Evolutionary conservation across 2,113 vertebrate genomes (phyloP), one percentile per base, ranked within the genome.

Genomic region (Todiramphus chloris): DNA sequence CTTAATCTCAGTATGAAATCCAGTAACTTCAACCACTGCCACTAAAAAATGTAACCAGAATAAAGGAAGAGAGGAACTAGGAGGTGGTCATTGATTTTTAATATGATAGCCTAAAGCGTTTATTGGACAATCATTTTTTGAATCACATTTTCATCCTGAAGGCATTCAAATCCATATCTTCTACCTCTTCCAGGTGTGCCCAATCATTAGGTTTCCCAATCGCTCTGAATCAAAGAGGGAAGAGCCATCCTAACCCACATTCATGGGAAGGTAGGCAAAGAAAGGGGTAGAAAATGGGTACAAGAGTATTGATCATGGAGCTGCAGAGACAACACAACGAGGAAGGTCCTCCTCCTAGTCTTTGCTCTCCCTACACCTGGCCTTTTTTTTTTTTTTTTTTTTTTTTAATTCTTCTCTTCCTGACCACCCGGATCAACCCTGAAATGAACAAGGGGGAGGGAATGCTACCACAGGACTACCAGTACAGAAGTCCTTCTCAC

Each of bases 241-340:
- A 83, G 19, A 90, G 11, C 11, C 21, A 41, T 24, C 20, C 41
- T 93, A 67, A 59, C 3, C 5, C 10, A 56, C 7, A 21, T 43
- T 53, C 11, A 14, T 15, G 5, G 9, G 46, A 87, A 81, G 21
- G 11, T 74, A 46, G 27, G 24, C 43, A 87, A 89, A 87, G 33
- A 70, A 35, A 66, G 11, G 15, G 5, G 2, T 11, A 83, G 21
- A 83, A 20, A 87, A 85, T 69, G 35, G 10, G 11, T 23, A 18
- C 0, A 3, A 80, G 3, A 68, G 4, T 39, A 44, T 1, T 1
- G 23, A 77, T 55, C 41, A 55, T 30, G 17, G 25, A 28, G 56
- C 35, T 70, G 31, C 44, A 84, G 50, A 63, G 12, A n/a, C 13
- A 13, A 55, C 18, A 13, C 4, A 39, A 37, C 27, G 11, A 75